Conservation (phyloP, 2,888 invertebrate species). For the Antheraea assamensis region DNA sequence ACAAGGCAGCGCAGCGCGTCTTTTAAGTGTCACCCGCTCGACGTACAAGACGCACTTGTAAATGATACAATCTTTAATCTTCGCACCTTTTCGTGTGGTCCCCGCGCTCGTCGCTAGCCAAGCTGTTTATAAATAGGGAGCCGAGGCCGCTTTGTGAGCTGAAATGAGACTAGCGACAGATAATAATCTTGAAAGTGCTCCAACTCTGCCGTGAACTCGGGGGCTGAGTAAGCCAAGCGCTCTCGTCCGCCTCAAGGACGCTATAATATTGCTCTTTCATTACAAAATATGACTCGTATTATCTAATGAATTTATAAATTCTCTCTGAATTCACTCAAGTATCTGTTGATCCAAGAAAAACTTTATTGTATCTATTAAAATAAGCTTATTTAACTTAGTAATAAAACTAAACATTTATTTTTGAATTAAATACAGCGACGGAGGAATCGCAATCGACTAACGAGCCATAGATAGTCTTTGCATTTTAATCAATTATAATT, state of each 20-base stretch:
- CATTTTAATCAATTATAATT: no score
- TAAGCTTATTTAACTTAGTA: no score
- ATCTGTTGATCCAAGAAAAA: no score
- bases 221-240: constrained; percentile 33
- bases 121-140: constrained; percentile 72
- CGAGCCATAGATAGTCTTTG: no score
- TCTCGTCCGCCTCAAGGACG: constrained; percentile 43
- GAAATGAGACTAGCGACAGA: constrained; percentile 74
- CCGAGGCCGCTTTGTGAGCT: constrained; percentile 68
- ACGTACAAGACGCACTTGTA: constrained; percentile 69
- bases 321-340: background rate
- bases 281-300: constrained; percentile 27
- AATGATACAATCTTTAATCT: constrained; percentile 79
- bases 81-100: constrained; percentile 77
- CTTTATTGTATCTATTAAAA: no score
- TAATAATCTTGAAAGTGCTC: constrained; percentile 74
- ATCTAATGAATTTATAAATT: background rate
- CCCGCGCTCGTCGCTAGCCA: constrained; percentile 50
- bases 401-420: no score
- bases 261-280: constrained; percentile 64
- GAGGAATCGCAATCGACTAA: no score
- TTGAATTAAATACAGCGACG: no score
- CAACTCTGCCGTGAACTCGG: constrained; percentile 54
- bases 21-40: constrained; percentile 57
- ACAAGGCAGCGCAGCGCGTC: constrained; percentile 45